Evolutionary conservation across 2,888 invertebrate species (phyloP).

Genomic region (Matsumyia berberina): DNA sequence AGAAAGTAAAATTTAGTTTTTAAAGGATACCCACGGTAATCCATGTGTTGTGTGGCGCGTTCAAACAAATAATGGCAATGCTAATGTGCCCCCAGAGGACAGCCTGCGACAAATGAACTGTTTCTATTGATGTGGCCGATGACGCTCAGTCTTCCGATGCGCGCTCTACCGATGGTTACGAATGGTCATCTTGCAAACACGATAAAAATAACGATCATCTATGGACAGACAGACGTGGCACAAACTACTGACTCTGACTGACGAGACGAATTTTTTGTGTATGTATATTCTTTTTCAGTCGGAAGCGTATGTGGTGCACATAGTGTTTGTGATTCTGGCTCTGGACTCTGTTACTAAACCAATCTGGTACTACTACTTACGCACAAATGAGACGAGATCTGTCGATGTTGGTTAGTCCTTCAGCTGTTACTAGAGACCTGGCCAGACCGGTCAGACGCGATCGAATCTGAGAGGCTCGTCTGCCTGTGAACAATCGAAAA

Average conservation of each 20-base stretch:
- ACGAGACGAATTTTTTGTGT: constrained; percentile 63
- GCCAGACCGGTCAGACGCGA: constrained; percentile 39
- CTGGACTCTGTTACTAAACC: constrained; percentile 68
- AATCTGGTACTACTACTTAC: constrained; percentile 41
- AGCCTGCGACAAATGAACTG: constrained; percentile 44
- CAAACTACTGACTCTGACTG: constrained; percentile 4
- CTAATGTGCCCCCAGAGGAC: constrained; percentile 75
- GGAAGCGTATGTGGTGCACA: constrained; percentile 43
- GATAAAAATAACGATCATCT: not conserved
- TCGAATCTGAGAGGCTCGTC: constrained; percentile 36
- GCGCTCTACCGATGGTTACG: constrained; percentile 57
- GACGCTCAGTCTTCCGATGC: constrained; percentile 54
- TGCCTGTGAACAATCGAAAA: constrained; percentile 21
- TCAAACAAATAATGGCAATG: constrained; percentile 73
- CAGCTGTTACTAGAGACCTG: constrained; percentile 34
- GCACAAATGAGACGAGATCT: constrained; percentile 49
- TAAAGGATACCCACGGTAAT: constrained; percentile 68
- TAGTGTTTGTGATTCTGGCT: constrained; percentile 65
- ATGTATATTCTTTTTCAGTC: constrained; percentile 76
- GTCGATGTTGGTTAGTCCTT: constrained; percentile 52
- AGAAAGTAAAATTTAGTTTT: constrained; percentile 71
- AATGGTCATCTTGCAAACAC: constrained; percentile 42
- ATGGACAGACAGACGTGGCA: constrained; percentile 23
- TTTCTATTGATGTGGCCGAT: constrained; percentile 57
- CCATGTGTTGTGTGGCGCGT: constrained; percentile 68